A percentile compares a stretch with the other conserved stretches of the same genome.
Conservation (phyloP, 2,888 invertebrate genomes). For the Zonitis immaculata region DNA sequence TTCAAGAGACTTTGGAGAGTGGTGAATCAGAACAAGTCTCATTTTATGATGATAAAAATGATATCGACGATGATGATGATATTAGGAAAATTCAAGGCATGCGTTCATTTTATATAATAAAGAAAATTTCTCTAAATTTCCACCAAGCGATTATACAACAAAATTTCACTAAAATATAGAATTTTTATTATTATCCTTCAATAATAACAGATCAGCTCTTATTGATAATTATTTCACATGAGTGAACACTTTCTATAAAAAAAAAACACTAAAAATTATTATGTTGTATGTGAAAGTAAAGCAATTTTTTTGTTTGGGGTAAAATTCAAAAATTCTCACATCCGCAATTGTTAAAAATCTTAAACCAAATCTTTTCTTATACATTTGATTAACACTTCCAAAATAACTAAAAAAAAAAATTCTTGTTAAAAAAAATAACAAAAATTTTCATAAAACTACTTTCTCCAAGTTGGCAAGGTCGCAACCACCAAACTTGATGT, state of each 20-base stretch:
- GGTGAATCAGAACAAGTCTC: constrained; percentile 66
- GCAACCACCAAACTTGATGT: constrained; percentile 23
- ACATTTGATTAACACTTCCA: background rate
- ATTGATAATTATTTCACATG: constrained; percentile 11
- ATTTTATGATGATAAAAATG: constrained; percentile 54
- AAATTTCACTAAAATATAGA: constrained; percentile 1
- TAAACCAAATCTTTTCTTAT: no score
- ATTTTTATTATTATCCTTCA: background rate
- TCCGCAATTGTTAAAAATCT: no score
- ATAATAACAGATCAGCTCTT: background rate
- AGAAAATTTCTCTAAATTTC: no score
- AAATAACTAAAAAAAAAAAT: background rate
- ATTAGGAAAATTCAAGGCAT: constrained; percentile 35
- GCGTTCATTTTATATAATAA: no score
- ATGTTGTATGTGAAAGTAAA: constrained; percentile 14
- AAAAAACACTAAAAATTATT: constrained; percentile 8
- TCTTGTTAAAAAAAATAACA: no score
- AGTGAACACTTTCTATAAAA: constrained; percentile 15
- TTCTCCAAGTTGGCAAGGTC: constrained; percentile 22
- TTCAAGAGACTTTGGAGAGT: constrained; percentile 57
- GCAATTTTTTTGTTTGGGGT: no score
- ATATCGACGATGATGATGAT: constrained; percentile 52
- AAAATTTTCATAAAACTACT: constrained; percentile 18
- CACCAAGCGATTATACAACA: background rate
- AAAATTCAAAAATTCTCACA: no score